These are phyloP conservation scores for Doris montereyensis DNA, from an alignment of 2,888 invertebrate species.

Conservation along the genomic window DNA sequence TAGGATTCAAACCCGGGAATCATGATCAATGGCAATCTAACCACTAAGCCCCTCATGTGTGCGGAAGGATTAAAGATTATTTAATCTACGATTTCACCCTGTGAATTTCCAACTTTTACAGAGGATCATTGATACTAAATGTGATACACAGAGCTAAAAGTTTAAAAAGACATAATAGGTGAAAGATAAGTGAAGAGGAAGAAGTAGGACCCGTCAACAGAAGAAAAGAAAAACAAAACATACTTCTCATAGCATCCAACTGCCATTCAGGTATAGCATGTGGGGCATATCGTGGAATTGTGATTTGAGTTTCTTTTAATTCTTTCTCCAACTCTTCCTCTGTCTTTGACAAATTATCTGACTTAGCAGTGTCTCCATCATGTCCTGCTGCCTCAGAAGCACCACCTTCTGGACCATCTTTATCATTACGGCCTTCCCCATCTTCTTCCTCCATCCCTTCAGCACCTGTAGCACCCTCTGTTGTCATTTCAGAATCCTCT, in stretches of 20 bases:
- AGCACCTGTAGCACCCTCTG: background rate
- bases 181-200: too few species aligned
- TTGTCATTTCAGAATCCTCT: conserved; percentile 22
- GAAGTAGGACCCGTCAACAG: too few species aligned
- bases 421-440: conserved; percentile 7
- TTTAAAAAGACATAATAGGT: too few species aligned
- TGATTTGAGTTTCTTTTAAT: conserved; percentile 29
- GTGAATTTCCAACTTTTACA: too few species aligned
- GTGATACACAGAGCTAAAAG: too few species aligned
- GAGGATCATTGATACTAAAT: too few species aligned
- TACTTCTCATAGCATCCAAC: conserved; percentile 35
- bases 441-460: conserved; percentile 1
- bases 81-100: too few species aligned
- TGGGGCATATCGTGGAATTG: conserved; percentile 32
- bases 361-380: conserved; percentile 7
- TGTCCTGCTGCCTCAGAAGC: background rate
- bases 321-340: conserved; percentile 40
- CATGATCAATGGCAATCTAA: too few species aligned
- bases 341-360: conserved; percentile 28
- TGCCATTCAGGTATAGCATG: conserved; percentile 35
- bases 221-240: background rate
- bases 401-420: conserved; percentile 18
- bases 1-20: too few species aligned
- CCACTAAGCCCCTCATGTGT: too few species aligned
- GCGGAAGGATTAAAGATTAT: too few species aligned